Base-by-base conservation (phyloP, 2,888 invertebrate species). In the Troides oblongomaculatus region DNA sequence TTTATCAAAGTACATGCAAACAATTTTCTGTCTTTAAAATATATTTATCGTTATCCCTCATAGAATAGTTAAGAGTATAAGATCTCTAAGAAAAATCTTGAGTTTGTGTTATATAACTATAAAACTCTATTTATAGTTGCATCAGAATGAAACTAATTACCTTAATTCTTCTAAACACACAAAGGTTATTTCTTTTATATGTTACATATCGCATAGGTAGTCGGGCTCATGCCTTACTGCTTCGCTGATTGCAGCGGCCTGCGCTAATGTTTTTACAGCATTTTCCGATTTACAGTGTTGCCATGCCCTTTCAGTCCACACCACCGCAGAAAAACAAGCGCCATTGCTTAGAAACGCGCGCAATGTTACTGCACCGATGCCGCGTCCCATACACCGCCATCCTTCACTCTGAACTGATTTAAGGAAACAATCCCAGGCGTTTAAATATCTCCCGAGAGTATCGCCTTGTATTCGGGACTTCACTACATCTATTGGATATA, bases 331-430 rank as follows among this genome's bases (percentile, higher is more conserved):
- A 84, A 99, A 98, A 71, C 97, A 97, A 6, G 97, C 97, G 0
- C 98, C 99, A 84, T 99, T 99, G 72, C 97, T 96, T 1, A 98
- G 97, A 86, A 99, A 98, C 0, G 99, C 98, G 60, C 99, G 94
- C 62, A 97, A 81, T 58, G 97, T 87, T 1, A 98, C 96, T 0
- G 97, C 96, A 25, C 94, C 93, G 0, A 98, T 82, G 0, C 98
- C 98, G 25, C 96, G 93, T 63, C 95, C 93, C 83, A 98, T 94
- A 75, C 96, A 96, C 0, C 88, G 81, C 79, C 94, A 90, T 0
- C 98, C 98, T 75, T 97, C 97, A 1, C 88, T 77, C 46, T 86
- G 86, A 70, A 97, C 93, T 59, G 96, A 96, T 81, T 95, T 94
- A 66, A 87, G 84, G 23, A 96, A 89, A 81, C 98, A 98, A 84